Evolutionary conservation across 2,888 invertebrate genomes (phyloP).

Genomic region (Epistrophe eligans): DNA sequence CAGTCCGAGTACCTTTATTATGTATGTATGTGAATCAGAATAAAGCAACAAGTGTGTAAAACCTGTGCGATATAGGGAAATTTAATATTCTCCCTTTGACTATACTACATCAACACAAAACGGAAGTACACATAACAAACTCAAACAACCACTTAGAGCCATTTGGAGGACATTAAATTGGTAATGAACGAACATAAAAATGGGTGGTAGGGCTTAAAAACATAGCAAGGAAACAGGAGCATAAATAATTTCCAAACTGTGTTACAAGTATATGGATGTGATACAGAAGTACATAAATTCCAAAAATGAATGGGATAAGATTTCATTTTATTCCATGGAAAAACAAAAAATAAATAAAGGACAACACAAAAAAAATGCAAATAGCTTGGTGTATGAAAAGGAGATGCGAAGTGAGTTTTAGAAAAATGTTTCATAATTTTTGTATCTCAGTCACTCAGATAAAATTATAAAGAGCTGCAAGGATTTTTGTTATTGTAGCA

Average conservation of each 20-base stretch:
- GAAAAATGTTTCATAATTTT: conserved; percentile 40
- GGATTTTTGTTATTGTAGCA: conserved; percentile 6
- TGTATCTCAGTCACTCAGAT: conserved; percentile 18
- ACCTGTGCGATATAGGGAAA: conserved; percentile 33
- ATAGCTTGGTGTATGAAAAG: conserved; percentile 9
- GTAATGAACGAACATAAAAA: conserved; percentile 67
- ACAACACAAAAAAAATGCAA: neutral
- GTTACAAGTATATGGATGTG: conserved; percentile 32
- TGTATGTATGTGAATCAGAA: neutral
- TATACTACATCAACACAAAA: neutral
- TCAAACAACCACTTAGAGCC: conserved; percentile 56
- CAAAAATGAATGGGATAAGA: conserved; percentile 60
- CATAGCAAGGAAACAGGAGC: conserved; percentile 45
- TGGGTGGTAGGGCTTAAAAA: conserved; percentile 27
- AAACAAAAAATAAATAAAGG: neutral
- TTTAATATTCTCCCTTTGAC: conserved; percentile 39
- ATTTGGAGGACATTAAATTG: conserved; percentile 68
- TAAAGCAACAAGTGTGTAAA: conserved; percentile 59
- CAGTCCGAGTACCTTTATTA: conserved; percentile 17
- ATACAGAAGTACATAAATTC: conserved; percentile 67
- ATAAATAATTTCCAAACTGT: conserved; percentile 67
- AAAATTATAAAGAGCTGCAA: conserved; percentile 12
- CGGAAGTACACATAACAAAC: conserved; percentile 38
- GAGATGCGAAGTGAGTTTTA: conserved; percentile 35
- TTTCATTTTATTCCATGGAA: conserved; percentile 32